Percentiles rank a stretch among this genome's conserved stretches.
phyloP scores from a whole-genome alignment of 2,888 invertebrate species.

The Pherbina coryleti region DNA sequence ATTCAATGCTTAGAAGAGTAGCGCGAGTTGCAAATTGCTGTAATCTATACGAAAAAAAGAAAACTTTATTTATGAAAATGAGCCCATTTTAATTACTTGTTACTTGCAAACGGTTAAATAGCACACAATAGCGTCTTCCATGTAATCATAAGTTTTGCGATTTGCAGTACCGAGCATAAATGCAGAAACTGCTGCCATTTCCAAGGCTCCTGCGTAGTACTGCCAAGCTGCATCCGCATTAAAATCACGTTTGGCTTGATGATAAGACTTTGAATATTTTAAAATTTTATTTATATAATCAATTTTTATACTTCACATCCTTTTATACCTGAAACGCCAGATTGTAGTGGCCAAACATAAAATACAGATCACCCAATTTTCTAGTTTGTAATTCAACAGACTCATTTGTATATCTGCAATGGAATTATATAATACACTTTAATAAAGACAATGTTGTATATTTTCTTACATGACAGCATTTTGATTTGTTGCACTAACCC shows the following conservation, averaged over 20 bases:
- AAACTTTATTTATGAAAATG: slow-evolving; percentile 3
- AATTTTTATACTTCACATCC: background rate
- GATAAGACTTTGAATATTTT: slow-evolving; percentile 77
- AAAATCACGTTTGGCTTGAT: slow-evolving; percentile 97
- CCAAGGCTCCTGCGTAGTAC: slow-evolving; percentile 95
- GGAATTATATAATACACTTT: background rate
- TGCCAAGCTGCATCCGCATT: slow-evolving; percentile 97
- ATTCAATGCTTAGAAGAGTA: slow-evolving; percentile 89
- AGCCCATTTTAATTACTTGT: slow-evolving; percentile 48
- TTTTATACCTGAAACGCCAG: slow-evolving; percentile 81
- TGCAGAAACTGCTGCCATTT: slow-evolving; percentile 94
- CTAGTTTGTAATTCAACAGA: slow-evolving; percentile 93
- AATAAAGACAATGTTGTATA: background rate
- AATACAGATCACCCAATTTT: slow-evolving; percentile 93
- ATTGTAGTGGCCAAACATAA: slow-evolving; percentile 94
- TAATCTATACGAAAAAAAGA: slow-evolving; percentile 73
- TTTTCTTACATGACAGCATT: slow-evolving; percentile 86
- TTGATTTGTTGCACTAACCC: slow-evolving; percentile 76
- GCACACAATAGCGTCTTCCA: slow-evolving; percentile 94
- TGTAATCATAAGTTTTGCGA: slow-evolving; percentile 86
- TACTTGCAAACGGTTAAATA: slow-evolving; percentile 92
- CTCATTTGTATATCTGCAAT: slow-evolving; percentile 79
- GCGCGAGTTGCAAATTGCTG: slow-evolving; percentile 93
- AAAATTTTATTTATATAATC: background rate
- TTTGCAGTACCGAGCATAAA: slow-evolving; percentile 88